Evolutionary conservation across 1,140 invertebrate species (phyloP).

Genomic region (Batillaria attramentaria): DNA sequence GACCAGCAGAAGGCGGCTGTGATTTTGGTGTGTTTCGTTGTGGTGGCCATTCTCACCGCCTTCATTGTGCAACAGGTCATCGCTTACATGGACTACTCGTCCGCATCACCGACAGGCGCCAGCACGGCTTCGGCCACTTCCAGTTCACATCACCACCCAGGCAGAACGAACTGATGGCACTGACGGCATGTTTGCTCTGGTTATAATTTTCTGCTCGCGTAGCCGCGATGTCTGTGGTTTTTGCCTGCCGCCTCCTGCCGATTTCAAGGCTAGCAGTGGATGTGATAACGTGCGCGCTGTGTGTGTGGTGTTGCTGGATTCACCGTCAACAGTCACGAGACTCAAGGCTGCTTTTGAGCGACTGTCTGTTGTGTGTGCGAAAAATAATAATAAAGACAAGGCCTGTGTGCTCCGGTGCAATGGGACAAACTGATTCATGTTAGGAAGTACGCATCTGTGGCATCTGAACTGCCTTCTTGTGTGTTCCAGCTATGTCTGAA

Average conservation of each 20-base stretch:
- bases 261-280: background rate
- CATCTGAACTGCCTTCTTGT: too few species aligned
- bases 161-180: constrained; percentile 13
- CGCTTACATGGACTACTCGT: constrained; percentile 43
- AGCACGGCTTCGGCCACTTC: background rate
- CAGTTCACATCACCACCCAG: background rate
- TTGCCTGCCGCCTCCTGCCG: background rate
- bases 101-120: background rate
- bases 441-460: too few species aligned
- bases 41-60: constrained; percentile 79
- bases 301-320: background rate
- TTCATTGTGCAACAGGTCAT: constrained; percentile 75
- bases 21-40: constrained; percentile 76
- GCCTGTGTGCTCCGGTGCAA: too few species aligned
- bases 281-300: background rate
- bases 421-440: too few species aligned
- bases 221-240: too few species aligned
- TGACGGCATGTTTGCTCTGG: background rate
- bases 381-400: too few species aligned
- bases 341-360: background rate
- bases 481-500: too few species aligned
- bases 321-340: background rate
- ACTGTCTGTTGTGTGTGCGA: too few species aligned
- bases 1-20: constrained; percentile 80
- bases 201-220: too few species aligned